A percentile compares a stretch with the other conserved stretches of the same genome.
Evolutionary conservation across 2,113 vertebrate species (phyloP).

Genomic region (Natator depressus): DNA sequence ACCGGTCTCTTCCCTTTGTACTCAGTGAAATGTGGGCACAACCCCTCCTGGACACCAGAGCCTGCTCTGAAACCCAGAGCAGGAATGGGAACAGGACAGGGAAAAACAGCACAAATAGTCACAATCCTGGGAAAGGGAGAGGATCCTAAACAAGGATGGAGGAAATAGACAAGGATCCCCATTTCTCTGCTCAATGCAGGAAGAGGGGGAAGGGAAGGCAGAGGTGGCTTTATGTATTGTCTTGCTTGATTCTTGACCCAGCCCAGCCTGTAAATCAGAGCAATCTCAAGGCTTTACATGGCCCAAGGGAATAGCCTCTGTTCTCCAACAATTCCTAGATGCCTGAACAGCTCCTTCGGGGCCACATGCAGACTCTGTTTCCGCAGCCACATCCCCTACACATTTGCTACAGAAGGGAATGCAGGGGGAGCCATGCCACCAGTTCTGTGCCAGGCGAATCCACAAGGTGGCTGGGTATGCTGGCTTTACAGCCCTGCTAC

Average conservation of each 20-base stretch:
- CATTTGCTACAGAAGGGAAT: not conserved
- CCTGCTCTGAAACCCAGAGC: not conserved
- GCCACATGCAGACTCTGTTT: fast-evolving
- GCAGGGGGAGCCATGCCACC: too few relatives aligned
- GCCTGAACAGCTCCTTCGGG: not conserved
- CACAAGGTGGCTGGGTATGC: not conserved
- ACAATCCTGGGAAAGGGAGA: not conserved
- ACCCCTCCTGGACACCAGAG: fast-evolving
- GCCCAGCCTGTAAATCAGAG: not conserved
- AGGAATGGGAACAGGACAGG: not conserved
- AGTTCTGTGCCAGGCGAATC: not conserved
- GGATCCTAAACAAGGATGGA: not conserved
- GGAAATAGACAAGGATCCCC: not conserved
- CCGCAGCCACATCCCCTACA: too few relatives aligned
- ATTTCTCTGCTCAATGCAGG: not conserved
- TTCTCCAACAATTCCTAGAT: not conserved
- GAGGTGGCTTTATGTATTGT: fast-evolving
- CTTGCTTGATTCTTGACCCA: not conserved
- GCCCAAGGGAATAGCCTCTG: not conserved
- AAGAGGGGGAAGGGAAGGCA: fast-evolving
- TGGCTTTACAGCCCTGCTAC: not conserved
- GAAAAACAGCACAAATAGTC: not conserved
- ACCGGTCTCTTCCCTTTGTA: fast-evolving
- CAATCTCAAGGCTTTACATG: fast-evolving
- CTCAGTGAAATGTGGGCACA: not conserved